These are phyloP conservation scores for Callitettix versicolor DNA, from an alignment of 1,140 invertebrate genomes.

Conservation along the genomic window DNA sequence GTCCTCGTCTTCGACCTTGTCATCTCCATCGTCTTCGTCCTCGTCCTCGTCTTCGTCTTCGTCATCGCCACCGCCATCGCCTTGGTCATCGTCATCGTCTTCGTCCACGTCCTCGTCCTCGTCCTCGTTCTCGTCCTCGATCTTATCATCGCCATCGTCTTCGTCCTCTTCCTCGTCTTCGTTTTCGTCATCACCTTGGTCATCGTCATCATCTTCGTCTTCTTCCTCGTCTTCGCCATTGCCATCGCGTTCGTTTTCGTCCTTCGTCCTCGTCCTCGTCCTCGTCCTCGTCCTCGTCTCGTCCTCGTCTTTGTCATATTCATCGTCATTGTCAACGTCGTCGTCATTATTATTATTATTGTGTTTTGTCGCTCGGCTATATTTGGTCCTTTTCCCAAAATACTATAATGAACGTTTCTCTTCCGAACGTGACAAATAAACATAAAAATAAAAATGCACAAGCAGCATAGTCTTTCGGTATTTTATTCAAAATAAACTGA, in stretches of 20 bases:
- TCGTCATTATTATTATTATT: neutral
- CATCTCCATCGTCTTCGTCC: neutral
- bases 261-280: conserved; percentile 1
- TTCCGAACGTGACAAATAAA: too few species aligned
- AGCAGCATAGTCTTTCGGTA: too few species aligned
- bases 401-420: too few species aligned
- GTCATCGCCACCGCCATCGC: neutral
- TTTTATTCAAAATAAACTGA: too few species aligned
- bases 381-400: too few species aligned
- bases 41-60: too few species aligned
- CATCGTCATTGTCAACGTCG: neutral
- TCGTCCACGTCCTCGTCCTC: neutral
- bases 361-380: too few species aligned
- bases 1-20: neutral
- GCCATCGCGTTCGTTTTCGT: neutral
- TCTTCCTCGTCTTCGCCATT: neutral
- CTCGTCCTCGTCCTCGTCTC: neutral
- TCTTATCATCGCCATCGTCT: neutral
- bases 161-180: neutral
- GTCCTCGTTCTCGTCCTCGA: neutral
- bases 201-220: too few species aligned
- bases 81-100: neutral
- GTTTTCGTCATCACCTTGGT: neutral
- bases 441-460: too few species aligned
- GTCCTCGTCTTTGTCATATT: neutral